Conservation (phyloP, 64 coral and sea anemone genomes). For the Dendronephthya gigantea region DNA sequence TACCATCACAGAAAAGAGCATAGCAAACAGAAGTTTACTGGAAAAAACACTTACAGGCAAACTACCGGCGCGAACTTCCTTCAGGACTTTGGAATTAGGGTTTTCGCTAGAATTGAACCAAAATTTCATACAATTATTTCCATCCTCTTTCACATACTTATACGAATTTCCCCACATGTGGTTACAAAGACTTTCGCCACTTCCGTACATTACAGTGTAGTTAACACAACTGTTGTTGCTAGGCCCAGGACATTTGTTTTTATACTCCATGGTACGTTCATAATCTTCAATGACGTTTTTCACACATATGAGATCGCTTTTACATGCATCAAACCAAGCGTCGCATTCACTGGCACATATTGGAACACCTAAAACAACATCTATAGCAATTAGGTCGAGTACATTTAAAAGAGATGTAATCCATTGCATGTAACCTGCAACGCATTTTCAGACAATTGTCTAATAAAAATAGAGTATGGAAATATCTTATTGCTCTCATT, state of each 20-base stretch:
- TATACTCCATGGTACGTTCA: not conserved
- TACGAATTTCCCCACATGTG: slow-evolving; percentile 21
- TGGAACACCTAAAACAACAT: not conserved
- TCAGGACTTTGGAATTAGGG: not conserved
- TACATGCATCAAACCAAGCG: slow-evolving; percentile 52
- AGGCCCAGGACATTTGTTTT: not conserved
- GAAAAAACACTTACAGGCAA: not conserved
- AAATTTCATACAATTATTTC: slow-evolving; percentile 35
- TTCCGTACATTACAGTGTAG: not conserved
- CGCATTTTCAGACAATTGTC: too few relatives aligned
- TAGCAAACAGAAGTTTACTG: not conserved
- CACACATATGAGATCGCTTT: slow-evolving; percentile 46
- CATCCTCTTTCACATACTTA: slow-evolving; percentile 9
- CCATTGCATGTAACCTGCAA: too few relatives aligned
- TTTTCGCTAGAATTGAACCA: slow-evolving; percentile 19
- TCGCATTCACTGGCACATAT: slow-evolving; percentile 41
- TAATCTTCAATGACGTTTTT: slow-evolving; percentile 13
- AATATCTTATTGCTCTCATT: too few relatives aligned
- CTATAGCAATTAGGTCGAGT: not conserved
- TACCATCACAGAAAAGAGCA: not conserved
- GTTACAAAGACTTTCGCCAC: slow-evolving; percentile 30
- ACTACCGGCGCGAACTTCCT: not conserved
- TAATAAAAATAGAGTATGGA: too few relatives aligned
- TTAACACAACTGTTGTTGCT: slow-evolving; percentile 6
- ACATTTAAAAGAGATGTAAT: too few relatives aligned